A percentile compares a stretch with the other conserved stretches of the same genome.
Evolutionary conservation across 2,888 invertebrate genomes (phyloP).

Genomic region (Patella ulyssiponensis): DNA sequence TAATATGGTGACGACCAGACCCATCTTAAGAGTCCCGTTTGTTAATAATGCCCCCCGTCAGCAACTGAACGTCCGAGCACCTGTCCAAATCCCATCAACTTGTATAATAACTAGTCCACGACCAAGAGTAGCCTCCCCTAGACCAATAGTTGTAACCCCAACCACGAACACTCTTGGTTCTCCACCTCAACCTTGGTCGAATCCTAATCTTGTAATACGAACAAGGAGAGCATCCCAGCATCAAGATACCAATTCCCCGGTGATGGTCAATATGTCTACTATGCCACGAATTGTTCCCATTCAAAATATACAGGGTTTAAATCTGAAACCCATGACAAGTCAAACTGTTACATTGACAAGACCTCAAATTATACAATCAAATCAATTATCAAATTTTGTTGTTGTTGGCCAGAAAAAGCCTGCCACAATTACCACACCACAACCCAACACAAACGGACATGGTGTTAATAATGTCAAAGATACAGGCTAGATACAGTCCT

Average conservation of each 20-base stretch:
- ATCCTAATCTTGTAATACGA: slow-evolving; percentile 71
- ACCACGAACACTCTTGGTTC: slow-evolving; percentile 17
- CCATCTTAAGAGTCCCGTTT: slow-evolving; percentile 16
- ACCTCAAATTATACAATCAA: slow-evolving; percentile 37
- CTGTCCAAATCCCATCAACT: slow-evolving; percentile 13
- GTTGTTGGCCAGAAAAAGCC: slow-evolving; percentile 4
- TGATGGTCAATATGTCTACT: slow-evolving; percentile 20
- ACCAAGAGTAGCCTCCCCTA: slow-evolving; percentile 17
- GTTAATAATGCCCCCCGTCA: slow-evolving; percentile 3
- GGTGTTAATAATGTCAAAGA: slow-evolving; percentile 7
- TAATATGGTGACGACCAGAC: slow-evolving; percentile 22
- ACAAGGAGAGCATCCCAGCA: slow-evolving; percentile 63
- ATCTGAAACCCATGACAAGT: slow-evolving; percentile 6
- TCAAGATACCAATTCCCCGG: slow-evolving; percentile 19
- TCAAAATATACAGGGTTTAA: slow-evolving; percentile 1
- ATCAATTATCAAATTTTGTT: slow-evolving; percentile 11
- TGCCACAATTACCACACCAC: background rate
- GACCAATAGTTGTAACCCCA: slow-evolving; percentile 16
- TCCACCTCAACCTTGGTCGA: slow-evolving; percentile 68
- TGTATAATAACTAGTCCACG: slow-evolving; percentile 20
- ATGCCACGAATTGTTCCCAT: slow-evolving; percentile 10
- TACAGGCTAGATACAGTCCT: background rate
- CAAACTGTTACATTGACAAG: slow-evolving; percentile 28
- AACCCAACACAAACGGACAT: slow-evolving; percentile 3
- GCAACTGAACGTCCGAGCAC: background rate